Evolutionary conservation across 2,888 invertebrate species (phyloP).

Genomic region (Serripes groenlandicus): DNA sequence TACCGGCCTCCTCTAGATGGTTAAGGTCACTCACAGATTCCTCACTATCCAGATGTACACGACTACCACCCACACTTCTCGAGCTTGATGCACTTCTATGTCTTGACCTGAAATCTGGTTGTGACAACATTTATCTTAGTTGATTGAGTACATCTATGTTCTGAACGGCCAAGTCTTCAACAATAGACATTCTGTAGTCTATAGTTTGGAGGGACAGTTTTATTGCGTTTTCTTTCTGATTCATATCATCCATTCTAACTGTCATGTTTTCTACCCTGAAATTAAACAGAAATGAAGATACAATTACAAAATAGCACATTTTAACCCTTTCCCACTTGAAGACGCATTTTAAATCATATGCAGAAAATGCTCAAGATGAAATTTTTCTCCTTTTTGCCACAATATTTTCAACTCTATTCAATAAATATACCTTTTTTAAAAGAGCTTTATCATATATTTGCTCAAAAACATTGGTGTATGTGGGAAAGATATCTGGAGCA

Average conservation of each 20-base stretch:
- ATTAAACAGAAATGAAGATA: neutral
- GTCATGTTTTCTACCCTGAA: slow-evolving; percentile 94
- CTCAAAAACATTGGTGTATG: too few relatives aligned
- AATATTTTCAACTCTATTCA: too few relatives aligned
- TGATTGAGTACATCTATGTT: slow-evolving; percentile 91
- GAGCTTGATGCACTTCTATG: slow-evolving; percentile 62
- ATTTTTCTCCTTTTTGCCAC: too few relatives aligned
- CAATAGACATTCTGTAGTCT: slow-evolving; percentile 94
- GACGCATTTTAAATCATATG: too few relatives aligned
- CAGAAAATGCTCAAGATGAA: too few relatives aligned
- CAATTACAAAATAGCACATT: neutral
- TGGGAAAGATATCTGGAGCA: too few relatives aligned
- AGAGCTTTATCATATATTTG: too few relatives aligned
- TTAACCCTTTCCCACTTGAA: too few relatives aligned
- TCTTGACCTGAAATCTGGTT: slow-evolving; percentile 51
- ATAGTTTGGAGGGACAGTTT: slow-evolving; percentile 95
- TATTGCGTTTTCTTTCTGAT: slow-evolving; percentile 96
- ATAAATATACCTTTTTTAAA: too few relatives aligned
- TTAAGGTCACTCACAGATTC: slow-evolving; percentile 58
- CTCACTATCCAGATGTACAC: slow-evolving; percentile 64
- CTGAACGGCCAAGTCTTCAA: slow-evolving; percentile 95
- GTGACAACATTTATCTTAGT: slow-evolving; percentile 93
- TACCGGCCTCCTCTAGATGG: slow-evolving; percentile 55
- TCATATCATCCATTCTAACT: slow-evolving; percentile 97
- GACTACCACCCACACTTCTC: slow-evolving; percentile 54